These are phyloP conservation scores for Siniperca obscura DNA, from an alignment of 2,797 vertebrate species.

Conservation along the genomic window DNA sequence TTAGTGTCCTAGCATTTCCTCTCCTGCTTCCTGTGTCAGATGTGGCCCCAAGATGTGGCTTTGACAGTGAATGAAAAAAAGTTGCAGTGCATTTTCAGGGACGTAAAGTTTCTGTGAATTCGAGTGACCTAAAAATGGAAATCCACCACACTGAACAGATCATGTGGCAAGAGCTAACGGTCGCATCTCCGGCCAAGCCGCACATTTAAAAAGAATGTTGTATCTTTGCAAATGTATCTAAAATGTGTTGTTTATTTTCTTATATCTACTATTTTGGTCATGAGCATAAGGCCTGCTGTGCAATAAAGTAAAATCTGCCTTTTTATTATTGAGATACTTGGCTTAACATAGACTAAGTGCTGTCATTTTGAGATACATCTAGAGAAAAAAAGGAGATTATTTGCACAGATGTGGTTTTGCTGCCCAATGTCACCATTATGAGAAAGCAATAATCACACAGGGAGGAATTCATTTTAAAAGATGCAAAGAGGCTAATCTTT, in stretches of 20 bases:
- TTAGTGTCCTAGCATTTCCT: slow-evolving; percentile 58
- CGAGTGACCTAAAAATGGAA: slow-evolving; percentile 36
- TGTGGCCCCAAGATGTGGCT: slow-evolving; percentile 8
- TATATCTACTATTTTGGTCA: background rate
- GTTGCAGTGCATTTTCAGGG: slow-evolving; percentile 3
- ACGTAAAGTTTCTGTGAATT: slow-evolving; percentile 14
- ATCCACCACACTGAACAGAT: background rate
- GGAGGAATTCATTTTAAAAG: slow-evolving; percentile 37
- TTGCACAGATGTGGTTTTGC: slow-evolving; percentile 54
- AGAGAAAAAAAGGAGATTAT: slow-evolving; percentile 5
- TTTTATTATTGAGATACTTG: slow-evolving; percentile 16
- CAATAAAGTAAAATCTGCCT: background rate
- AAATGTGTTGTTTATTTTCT: background rate
- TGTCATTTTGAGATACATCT: background rate
- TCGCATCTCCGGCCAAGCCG: background rate
- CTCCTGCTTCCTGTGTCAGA: slow-evolving; percentile 62
- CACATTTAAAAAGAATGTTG: background rate
- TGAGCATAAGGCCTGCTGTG: background rate
- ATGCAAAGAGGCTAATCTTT: slow-evolving; percentile 30
- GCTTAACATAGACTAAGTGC: background rate
- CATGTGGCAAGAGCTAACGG: background rate
- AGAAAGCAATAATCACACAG: slow-evolving; percentile 36
- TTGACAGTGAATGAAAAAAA: slow-evolving; percentile 14
- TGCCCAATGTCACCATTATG: slow-evolving; percentile 26
- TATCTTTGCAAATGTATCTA: background rate